Percentiles rank a stretch among this genome's conserved stretches.
phyloP scores from a whole-genome alignment of 2,113 vertebrate species.

The Anguilla rostrata region DNA sequence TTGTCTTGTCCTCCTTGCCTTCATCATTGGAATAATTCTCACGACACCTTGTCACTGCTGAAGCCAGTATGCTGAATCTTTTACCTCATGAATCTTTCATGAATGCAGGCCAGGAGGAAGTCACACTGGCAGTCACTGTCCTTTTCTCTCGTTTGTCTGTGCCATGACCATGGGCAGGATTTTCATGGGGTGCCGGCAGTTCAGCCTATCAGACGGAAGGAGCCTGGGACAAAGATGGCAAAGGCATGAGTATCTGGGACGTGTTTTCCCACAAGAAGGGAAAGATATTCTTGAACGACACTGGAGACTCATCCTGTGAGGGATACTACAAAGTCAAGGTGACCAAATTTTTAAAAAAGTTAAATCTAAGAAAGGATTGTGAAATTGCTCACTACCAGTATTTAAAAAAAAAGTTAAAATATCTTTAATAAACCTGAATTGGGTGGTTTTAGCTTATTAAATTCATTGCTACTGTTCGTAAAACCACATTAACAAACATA shows the following conservation, averaged over 20 bases:
- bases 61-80: background rate
- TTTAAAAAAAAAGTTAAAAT: background rate
- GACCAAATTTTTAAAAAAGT: background rate
- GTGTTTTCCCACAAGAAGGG: slow-evolving; percentile 81
- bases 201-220: slow-evolving; percentile 95
- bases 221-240: slow-evolving; percentile 90
- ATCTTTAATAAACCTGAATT: background rate
- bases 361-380: background rate
- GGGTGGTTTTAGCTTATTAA: background rate
- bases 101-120: background rate
- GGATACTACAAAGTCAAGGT: slow-evolving; percentile 88
- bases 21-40: background rate
- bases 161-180: slow-evolving; percentile 65
- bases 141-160: background rate
- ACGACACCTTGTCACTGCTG: background rate
- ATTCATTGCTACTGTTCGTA: background rate
- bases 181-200: slow-evolving; percentile 90
- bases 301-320: slow-evolving; percentile 80
- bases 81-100: background rate
- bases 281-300: slow-evolving; percentile 74
- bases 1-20: too few species aligned
- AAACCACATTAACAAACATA: background rate
- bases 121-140: background rate
- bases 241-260: slow-evolving; percentile 93
- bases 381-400: background rate